phyloP scores from a whole-genome alignment of 2,888 invertebrate genomes.

The Spodoptera picta region DNA sequence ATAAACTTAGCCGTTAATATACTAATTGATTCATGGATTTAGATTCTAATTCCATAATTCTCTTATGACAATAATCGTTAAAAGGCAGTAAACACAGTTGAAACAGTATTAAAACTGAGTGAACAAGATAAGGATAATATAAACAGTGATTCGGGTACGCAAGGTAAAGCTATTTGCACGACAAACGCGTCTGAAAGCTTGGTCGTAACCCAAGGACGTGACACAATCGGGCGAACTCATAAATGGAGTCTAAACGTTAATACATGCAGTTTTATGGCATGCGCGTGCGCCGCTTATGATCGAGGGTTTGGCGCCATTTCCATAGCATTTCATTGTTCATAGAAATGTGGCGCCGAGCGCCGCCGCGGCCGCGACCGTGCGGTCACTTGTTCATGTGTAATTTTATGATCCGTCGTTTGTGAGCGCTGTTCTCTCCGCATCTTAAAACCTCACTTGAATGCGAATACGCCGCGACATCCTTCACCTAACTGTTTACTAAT shows the following conservation, averaged over 20 bases:
- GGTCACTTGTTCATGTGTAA: constrained; percentile 78
- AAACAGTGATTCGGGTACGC: constrained; percentile 2
- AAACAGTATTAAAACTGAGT: constrained; percentile 19
- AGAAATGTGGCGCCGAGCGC: constrained; percentile 79
- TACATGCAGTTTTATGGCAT: constrained; percentile 71
- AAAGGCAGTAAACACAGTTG: constrained; percentile 41
- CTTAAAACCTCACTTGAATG: constrained; percentile 70
- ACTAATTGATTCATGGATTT: constrained; percentile 40
- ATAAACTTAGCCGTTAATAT: constrained; percentile 35
- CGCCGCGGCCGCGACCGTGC: constrained; percentile 66
- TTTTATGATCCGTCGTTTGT: constrained; percentile 81
- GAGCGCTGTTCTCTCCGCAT: constrained; percentile 68
- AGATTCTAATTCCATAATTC: constrained; percentile 38
- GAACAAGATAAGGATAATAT: constrained; percentile 17
- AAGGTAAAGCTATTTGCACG: constrained; percentile 11
- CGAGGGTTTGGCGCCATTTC: constrained; percentile 81
- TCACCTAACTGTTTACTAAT: constrained; percentile 71
- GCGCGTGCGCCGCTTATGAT: constrained; percentile 80
- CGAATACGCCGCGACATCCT: constrained; percentile 70
- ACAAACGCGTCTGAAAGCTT: constrained; percentile 46
- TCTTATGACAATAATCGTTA: constrained; percentile 42
- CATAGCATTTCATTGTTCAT: constrained; percentile 85
- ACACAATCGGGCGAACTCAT: constrained; percentile 65
- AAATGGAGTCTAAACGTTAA: constrained; percentile 66
- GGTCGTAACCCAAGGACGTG: constrained; percentile 71